Conservation (phyloP, 1,140 invertebrate genomes). For the Diachasmimorpha longicaudata region DNA sequence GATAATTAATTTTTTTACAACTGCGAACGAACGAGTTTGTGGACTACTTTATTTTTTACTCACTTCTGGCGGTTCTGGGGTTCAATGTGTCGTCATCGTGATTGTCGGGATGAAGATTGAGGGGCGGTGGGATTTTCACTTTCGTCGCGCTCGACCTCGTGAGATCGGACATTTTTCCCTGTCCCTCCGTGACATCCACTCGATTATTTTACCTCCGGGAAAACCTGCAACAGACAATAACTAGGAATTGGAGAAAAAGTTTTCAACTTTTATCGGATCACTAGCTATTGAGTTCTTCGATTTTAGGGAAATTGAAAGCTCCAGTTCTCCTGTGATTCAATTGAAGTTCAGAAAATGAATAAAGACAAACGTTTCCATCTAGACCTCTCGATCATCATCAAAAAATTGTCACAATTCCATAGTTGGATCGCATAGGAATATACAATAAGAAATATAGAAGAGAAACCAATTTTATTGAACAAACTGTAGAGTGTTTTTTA, state of each 20-base stretch:
- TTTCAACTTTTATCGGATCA: background rate
- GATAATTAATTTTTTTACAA: no score
- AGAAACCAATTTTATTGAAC: no score
- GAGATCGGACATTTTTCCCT: slow-evolving; percentile 24
- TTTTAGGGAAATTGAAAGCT: background rate
- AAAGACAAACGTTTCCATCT: background rate
- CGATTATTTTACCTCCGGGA: background rate
- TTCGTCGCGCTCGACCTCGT: slow-evolving; percentile 22
- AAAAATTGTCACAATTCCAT: no score
- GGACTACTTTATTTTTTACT: background rate
- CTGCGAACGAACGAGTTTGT: background rate
- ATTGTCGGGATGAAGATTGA: slow-evolving; percentile 24
- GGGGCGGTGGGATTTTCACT: slow-evolving; percentile 26
- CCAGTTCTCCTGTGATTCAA: background rate
- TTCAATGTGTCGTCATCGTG: slow-evolving; percentile 26
- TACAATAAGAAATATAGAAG: no score
- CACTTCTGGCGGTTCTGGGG: slow-evolving; percentile 32
- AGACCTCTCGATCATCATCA: no score
- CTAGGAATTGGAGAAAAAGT: background rate
- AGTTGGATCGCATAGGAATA: no score
- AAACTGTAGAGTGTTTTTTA: no score
- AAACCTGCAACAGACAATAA: background rate
- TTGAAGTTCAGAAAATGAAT: background rate
- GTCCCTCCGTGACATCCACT: background rate
- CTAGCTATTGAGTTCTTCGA: background rate